Percentiles rank a stretch among this genome's conserved stretches.
phyloP scores from a whole-genome alignment of 1,140 invertebrate species.

The Cydia pomonella region DNA sequence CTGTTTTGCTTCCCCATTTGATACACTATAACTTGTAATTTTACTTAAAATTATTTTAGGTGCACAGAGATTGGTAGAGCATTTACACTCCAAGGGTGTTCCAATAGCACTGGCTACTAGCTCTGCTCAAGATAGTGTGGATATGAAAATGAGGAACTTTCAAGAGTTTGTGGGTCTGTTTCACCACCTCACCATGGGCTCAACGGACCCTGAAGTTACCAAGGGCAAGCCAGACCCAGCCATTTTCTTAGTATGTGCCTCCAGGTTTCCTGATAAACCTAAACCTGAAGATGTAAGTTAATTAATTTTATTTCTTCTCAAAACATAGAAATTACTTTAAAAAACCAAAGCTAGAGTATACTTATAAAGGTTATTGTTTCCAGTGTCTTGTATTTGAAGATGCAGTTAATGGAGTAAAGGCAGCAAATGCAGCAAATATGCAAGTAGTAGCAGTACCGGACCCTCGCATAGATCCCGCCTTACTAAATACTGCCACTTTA shows the following conservation, averaged over 20 bases:
- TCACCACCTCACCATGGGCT: slow-evolving; percentile 85
- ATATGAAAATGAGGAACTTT: slow-evolving; percentile 85
- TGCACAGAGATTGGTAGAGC: slow-evolving; percentile 84
- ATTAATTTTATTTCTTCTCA: slow-evolving; percentile 46
- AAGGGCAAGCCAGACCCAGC: slow-evolving; percentile 90
- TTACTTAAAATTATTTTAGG: slow-evolving; percentile 76
- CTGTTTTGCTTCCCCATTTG: not conserved
- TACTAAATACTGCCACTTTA: slow-evolving; percentile 84
- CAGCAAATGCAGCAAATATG: slow-evolving; percentile 90
- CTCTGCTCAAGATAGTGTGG: slow-evolving; percentile 82
- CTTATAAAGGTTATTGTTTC: slow-evolving; percentile 46
- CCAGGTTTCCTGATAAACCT: slow-evolving; percentile 84
- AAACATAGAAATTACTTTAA: not conserved
- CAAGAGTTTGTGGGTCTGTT: slow-evolving; percentile 84
- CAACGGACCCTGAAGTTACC: slow-evolving; percentile 87
- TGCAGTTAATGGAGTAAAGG: slow-evolving; percentile 92
- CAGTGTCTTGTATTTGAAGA: slow-evolving; percentile 97
- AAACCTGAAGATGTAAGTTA: slow-evolving; percentile 77
- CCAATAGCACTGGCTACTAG: slow-evolving; percentile 89
- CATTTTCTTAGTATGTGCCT: slow-evolving; percentile 87
- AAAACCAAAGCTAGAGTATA: not conserved
- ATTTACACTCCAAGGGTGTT: slow-evolving; percentile 84
- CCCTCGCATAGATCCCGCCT: slow-evolving; percentile 81
- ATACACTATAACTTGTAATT: not conserved
- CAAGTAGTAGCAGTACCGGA: slow-evolving; percentile 93